Evolutionary conservation across 2,113 vertebrate genomes (phyloP).

Genomic region (Charadrius vociferus): DNA sequence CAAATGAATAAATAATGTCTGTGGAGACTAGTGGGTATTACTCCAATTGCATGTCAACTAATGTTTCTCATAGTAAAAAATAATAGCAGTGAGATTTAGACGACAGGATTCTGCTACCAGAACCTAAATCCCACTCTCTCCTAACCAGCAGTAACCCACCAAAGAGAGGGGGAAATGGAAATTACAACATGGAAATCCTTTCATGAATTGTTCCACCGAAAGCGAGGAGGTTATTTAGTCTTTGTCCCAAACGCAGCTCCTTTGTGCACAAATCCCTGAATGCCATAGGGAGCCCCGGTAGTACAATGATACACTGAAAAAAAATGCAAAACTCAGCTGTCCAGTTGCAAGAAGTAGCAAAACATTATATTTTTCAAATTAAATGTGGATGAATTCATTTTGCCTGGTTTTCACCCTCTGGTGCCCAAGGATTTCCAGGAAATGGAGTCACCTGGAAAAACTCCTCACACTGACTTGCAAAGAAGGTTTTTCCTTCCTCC

Average conservation of each 20-base stretch:
- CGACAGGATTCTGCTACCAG: neutral
- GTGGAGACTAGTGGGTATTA: neutral
- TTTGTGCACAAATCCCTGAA: neutral
- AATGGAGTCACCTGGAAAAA: neutral
- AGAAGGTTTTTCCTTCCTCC: neutral
- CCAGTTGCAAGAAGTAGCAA: neutral
- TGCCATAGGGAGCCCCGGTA: neutral
- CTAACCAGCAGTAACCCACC: neutral
- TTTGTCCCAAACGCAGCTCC: neutral
- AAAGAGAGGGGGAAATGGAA: neutral
- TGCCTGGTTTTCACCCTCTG: fast-evolving
- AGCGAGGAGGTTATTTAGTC: neutral
- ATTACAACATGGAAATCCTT: neutral
- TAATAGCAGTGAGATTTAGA: neutral
- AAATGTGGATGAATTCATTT: neutral
- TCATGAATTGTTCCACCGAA: neutral
- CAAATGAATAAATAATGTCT: conserved; percentile 13
- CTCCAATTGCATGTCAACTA: neutral
- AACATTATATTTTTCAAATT: neutral
- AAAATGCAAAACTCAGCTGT: neutral
- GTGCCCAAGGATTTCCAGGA: neutral
- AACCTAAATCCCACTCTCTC: neutral
- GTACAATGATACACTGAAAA: neutral
- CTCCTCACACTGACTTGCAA: neutral
- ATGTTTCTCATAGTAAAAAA: neutral